These are phyloP conservation scores for Chaetura pelagica DNA, from an alignment of 2,113 vertebrate genomes.

Conservation along the genomic window DNA sequence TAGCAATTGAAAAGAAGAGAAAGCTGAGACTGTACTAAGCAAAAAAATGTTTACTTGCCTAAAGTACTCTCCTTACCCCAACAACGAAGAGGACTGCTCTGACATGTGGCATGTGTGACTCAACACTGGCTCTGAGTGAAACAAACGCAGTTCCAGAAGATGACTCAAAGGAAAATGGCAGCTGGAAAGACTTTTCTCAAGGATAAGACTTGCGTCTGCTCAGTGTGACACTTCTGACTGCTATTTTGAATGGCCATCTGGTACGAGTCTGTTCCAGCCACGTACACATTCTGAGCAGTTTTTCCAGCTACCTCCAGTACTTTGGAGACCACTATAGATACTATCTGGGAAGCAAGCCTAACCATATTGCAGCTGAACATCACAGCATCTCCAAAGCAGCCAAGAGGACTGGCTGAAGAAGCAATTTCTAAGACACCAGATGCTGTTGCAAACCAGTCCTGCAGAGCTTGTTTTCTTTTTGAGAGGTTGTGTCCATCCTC, in stretches of 20 bases:
- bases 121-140: not conserved
- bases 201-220: constrained; percentile 36
- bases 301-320: not conserved
- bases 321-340: constrained; percentile 9
- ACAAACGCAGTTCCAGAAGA: constrained; percentile 18
- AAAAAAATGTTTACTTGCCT: not conserved
- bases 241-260: constrained; percentile 65
- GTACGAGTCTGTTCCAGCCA: constrained; percentile 14
- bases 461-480: not conserved
- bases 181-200: constrained; percentile 29
- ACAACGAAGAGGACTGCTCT: not conserved
- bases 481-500: constrained; percentile 3
- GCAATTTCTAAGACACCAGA: constrained; percentile 68
- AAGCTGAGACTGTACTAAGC: not conserved
- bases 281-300: not conserved
- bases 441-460: constrained; percentile 50
- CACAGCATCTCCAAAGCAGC: constrained; percentile 1
- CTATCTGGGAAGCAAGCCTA: constrained; percentile 58
- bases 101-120: not conserved
- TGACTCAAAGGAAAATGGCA: constrained; percentile 57
- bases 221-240: constrained; percentile 33
- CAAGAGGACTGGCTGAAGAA: constrained; percentile 56
- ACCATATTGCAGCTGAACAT: constrained; percentile 62
- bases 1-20: not conserved
- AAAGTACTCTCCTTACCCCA: not conserved